Evolutionary conservation across 2,797 vertebrate species (phyloP).

Genomic region (Salmo trutta): DNA sequence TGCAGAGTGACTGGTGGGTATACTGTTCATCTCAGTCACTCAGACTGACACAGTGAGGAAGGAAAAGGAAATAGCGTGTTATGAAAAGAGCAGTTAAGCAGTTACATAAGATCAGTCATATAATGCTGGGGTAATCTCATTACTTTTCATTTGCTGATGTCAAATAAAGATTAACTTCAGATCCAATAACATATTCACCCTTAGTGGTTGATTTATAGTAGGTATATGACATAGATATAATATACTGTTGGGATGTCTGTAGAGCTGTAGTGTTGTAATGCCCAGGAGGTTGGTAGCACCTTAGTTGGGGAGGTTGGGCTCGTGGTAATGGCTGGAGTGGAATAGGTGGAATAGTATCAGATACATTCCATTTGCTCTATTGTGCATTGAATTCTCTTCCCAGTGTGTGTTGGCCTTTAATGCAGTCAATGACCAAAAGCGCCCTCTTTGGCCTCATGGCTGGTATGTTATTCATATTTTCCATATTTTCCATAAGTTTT

Average conservation of each 20-base stretch:
- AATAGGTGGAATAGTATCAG: too few relatives aligned
- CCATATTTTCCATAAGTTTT: too few relatives aligned
- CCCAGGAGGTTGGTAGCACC: too few relatives aligned
- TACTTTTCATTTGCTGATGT: background rate
- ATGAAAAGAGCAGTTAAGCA: slow-evolving; percentile 24
- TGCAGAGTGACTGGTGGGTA: slow-evolving; percentile 59
- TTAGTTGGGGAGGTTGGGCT: too few relatives aligned
- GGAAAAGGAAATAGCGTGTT: slow-evolving; percentile 25
- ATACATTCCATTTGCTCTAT: too few relatives aligned
- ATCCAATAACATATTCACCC: background rate
- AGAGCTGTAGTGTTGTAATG: too few relatives aligned
- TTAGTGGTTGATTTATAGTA: background rate
- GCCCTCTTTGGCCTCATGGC: too few relatives aligned
- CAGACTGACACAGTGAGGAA: slow-evolving; percentile 31
- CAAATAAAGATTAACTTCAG: background rate
- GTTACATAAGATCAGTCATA: background rate
- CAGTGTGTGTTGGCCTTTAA: background rate
- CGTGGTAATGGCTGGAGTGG: too few relatives aligned
- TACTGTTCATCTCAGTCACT: slow-evolving; percentile 30
- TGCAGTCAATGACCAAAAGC: too few relatives aligned
- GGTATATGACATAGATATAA: background rate
- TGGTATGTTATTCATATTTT: too few relatives aligned
- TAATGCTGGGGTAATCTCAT: too few relatives aligned
- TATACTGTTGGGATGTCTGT: background rate
- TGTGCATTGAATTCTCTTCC: slow-evolving; percentile 11